A percentile compares a stretch with the other conserved stretches of the same genome.
Conservation (phyloP, 2,113 vertebrate genomes). For the Vidua chalybeata region DNA sequence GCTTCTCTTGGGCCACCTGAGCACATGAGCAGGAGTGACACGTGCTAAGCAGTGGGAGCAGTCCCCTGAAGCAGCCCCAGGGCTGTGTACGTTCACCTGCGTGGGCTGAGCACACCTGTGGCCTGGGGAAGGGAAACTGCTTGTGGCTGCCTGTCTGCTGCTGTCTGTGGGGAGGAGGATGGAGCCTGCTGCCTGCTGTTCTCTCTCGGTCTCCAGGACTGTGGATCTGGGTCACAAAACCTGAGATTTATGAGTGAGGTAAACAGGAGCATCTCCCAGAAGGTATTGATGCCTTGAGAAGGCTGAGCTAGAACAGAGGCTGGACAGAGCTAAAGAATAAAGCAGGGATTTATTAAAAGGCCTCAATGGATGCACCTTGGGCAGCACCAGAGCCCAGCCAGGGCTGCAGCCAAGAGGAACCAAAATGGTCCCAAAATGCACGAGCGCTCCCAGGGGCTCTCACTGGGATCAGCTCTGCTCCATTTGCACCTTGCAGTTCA, state of each 20-base stretch:
- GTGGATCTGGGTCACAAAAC: neutral
- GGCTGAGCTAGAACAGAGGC: neutral
- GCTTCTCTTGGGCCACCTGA: neutral
- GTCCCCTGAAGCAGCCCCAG: neutral
- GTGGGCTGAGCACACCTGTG: neutral
- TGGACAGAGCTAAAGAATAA: neutral
- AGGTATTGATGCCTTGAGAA: neutral
- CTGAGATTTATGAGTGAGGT: neutral
- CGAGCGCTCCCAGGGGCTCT: fast-evolving
- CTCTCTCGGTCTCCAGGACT: neutral
- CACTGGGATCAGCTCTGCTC: fast-evolving
- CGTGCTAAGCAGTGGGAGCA: neutral
- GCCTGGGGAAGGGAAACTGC: neutral
- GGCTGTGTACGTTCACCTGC: fast-evolving
- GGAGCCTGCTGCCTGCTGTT: neutral
- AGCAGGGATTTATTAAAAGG: neutral
- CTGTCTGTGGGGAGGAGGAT: fast-evolving
- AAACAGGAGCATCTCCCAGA: neutral
- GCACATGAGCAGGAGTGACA: neutral
- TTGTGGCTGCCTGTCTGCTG: neutral
- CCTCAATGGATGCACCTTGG: neutral
- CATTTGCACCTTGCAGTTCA: neutral
- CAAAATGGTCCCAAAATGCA: neutral
- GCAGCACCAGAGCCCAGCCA: neutral
- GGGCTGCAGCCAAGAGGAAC: neutral